Percentiles rank a stretch among this genome's conserved stretches.
phyloP scores from a whole-genome alignment of 2,888 invertebrate genomes.

The Ectemnius continuus region DNA sequence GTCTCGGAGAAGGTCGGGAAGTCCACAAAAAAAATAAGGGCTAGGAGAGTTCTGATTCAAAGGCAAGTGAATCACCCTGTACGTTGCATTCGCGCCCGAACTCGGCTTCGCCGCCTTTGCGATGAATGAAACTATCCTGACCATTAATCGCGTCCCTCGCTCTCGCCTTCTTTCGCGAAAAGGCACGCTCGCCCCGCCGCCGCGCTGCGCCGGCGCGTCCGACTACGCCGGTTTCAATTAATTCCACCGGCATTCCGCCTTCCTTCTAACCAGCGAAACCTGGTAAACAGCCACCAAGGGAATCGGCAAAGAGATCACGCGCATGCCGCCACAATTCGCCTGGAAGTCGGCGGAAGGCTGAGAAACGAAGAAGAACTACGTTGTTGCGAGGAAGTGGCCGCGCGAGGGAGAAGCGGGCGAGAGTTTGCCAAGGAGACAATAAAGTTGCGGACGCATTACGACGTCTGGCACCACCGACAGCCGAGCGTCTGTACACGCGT shows the following conservation, averaged over 20 bases:
- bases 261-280: constrained; percentile 29
- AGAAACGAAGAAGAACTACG: constrained; percentile 1
- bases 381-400: background rate
- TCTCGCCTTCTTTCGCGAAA: constrained; percentile 50
- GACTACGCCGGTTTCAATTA: constrained; percentile 70
- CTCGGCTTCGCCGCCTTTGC: constrained; percentile 26
- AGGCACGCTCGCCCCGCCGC: constrained; percentile 33
- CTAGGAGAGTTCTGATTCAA: too few species aligned
- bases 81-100: constrained; percentile 19
- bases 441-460: constrained; percentile 43
- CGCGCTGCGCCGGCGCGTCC: constrained; percentile 38
- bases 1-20: too few species aligned
- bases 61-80: too few species aligned
- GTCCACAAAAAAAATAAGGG: too few species aligned
- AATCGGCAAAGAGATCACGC: constrained; percentile 21
- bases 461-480: constrained; percentile 25
- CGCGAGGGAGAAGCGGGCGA: too few species aligned
- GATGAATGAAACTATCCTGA: constrained; percentile 62
- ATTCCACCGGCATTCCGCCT: constrained; percentile 62
- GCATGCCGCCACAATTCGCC: too few species aligned
- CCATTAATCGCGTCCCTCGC: constrained; percentile 58
- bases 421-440: too few species aligned
- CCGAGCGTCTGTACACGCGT: background rate
- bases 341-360: too few species aligned
- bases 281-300: background rate